phyloP scores from a whole-genome alignment of 2,797 vertebrate genomes.

The Halcyon leucocephala region DNA sequence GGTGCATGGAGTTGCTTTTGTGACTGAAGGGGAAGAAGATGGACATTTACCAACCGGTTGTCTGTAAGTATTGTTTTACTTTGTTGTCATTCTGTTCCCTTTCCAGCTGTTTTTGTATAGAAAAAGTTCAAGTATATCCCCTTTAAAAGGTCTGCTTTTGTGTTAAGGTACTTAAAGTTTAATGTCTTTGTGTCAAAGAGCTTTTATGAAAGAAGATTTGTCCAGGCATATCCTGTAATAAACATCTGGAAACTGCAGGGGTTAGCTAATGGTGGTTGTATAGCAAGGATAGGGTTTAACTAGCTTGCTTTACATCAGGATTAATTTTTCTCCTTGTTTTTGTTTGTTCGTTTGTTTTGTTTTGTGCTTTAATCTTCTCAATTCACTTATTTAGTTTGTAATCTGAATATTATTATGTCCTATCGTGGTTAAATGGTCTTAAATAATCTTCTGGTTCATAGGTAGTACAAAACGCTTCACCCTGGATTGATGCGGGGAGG shows the following conservation, averaged over 20 bases:
- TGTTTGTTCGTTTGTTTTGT: not conserved
- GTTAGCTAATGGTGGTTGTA: not conserved
- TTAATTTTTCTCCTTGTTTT: not conserved
- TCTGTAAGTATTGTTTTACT: conserved; percentile 39
- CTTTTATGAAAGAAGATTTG: conserved; percentile 52
- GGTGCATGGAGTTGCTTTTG: not conserved
- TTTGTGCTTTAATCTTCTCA: not conserved
- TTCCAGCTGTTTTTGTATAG: conserved; percentile 29
- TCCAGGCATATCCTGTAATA: conserved; percentile 47
- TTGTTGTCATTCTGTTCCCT: conserved; percentile 24
- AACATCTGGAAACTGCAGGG: conserved; percentile 48
- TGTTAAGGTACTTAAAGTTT: conserved; percentile 53
- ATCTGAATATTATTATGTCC: not conserved
- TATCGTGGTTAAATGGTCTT: not conserved
- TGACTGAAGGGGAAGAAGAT: conserved; percentile 4
- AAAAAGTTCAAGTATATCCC: conserved; percentile 24
- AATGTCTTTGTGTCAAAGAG: conserved; percentile 23
- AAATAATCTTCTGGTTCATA: not conserved
- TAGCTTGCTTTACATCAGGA: not conserved
- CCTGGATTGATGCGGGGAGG: not conserved
- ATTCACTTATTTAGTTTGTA: not conserved
- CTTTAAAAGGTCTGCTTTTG: conserved; percentile 28
- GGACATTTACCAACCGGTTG: conserved; percentile 17
- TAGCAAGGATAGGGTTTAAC: not conserved
- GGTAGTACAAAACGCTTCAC: not conserved